Evolutionary conservation across 2,888 invertebrate genomes (phyloP).

Genomic region (Iselma pallidipennis): DNA sequence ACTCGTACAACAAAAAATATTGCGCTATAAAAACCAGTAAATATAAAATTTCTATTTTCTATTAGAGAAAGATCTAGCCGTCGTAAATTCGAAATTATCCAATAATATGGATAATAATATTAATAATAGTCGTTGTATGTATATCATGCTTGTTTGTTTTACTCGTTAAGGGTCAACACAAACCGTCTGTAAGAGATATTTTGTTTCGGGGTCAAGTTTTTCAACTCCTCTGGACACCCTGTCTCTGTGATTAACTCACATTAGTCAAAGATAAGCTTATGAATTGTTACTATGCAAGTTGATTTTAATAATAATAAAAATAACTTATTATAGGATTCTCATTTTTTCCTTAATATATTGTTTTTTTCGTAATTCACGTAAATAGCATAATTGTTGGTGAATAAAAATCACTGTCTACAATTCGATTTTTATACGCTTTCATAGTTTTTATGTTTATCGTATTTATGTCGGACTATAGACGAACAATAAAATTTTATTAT

Average conservation of each 20-base stretch:
- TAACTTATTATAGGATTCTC: not conserved
- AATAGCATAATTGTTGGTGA: not conserved
- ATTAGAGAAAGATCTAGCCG: no score
- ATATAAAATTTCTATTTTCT: no score
- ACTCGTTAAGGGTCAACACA: constrained; percentile 30
- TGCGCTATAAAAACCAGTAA: no score
- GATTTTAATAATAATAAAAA: not conserved
- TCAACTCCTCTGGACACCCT: constrained; percentile 36
- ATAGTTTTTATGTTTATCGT: not conserved
- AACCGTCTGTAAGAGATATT: constrained; percentile 34
- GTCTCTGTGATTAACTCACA: constrained; percentile 30
- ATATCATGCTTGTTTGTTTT: constrained; percentile 31
- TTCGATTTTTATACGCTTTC: not conserved
- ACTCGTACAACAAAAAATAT: no score
- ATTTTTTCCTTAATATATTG: not conserved
- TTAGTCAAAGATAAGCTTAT: constrained; percentile 28
- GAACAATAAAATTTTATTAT: not conserved
- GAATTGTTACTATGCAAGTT: constrained; percentile 26
- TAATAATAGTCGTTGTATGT: constrained; percentile 5
- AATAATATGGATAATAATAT: not conserved
- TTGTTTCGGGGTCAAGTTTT: constrained; percentile 35
- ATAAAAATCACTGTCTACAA: not conserved
- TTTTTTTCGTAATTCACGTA: no score
- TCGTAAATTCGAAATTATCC: not conserved
- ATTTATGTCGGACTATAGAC: not conserved